Evolutionary conservation across 2,797 vertebrate species (phyloP).

Genomic region (Ciconia nigra): DNA sequence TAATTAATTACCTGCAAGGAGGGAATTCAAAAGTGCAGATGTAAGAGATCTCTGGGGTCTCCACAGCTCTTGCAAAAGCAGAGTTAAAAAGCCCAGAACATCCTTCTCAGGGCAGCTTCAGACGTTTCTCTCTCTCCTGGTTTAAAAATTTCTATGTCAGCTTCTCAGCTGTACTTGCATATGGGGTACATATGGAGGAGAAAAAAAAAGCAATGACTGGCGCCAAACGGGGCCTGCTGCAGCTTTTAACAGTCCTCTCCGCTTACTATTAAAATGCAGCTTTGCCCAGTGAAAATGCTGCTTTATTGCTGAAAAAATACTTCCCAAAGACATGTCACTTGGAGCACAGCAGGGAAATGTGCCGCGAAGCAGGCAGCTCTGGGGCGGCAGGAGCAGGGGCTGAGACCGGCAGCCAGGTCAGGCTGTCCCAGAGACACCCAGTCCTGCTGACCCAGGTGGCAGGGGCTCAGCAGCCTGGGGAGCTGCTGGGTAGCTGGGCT

Average conservation of each 20-base stretch:
- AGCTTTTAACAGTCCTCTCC: slow-evolving; percentile 44
- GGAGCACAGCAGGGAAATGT: neutral
- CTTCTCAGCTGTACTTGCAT: slow-evolving; percentile 44
- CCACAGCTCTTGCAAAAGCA: neutral
- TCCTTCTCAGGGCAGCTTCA: neutral
- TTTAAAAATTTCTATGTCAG: neutral
- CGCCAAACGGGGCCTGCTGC: neutral
- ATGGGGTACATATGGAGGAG: slow-evolving; percentile 49
- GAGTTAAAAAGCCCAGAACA: neutral
- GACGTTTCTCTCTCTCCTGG: neutral
- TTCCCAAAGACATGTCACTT: neutral
- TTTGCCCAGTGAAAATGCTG: slow-evolving; percentile 21
- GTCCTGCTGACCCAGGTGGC: neutral
- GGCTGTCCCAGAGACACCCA: neutral
- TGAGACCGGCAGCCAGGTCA: neutral
- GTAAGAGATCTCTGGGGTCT: neutral
- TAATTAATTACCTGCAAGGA: neutral
- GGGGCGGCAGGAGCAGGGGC: neutral
- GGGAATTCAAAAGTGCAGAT: neutral
- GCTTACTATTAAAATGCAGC: slow-evolving; percentile 36
- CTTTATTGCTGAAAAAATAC: slow-evolving; percentile 27
- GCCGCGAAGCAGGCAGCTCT: fast-evolving
- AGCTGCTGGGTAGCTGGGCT: neutral
- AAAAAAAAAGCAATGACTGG: slow-evolving; percentile 9
- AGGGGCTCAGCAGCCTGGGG: neutral